These are phyloP conservation scores for Pardosa pseudoannulata DNA, from an alignment of 2,888 invertebrate genomes.

Conservation along the genomic window DNA sequence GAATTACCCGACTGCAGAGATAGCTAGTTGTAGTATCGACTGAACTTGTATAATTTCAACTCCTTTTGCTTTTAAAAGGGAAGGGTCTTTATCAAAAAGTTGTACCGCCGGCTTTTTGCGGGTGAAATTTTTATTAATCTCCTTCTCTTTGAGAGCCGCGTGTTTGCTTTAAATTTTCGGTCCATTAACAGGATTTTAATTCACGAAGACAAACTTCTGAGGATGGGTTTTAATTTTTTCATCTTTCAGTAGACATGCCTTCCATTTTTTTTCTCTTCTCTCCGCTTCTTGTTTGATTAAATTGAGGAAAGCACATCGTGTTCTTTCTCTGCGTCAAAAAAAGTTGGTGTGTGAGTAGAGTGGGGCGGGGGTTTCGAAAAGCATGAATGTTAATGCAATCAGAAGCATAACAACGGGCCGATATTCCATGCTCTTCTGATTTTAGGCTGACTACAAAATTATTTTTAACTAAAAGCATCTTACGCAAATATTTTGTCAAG, in stretches of 20 bases:
- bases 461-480: too few species aligned
- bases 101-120: slow-evolving; percentile 43
- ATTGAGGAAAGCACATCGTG: background rate
- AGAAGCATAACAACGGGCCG: too few species aligned
- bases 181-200: slow-evolving; percentile 72
- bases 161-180: slow-evolving; percentile 70
- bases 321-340: too few species aligned
- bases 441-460: too few species aligned
- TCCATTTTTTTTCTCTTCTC: background rate
- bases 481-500: too few species aligned
- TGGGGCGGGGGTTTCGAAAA: too few species aligned
- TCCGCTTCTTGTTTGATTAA: background rate
- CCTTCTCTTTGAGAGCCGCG: background rate
- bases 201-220: slow-evolving; percentile 35
- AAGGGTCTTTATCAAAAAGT: slow-evolving; percentile 44
- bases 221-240: background rate
- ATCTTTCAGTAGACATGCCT: background rate
- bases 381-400: too few species aligned
- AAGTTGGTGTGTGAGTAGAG: too few species aligned
- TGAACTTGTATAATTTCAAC: slow-evolving; percentile 61
- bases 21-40: slow-evolving; percentile 49
- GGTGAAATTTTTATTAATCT: slow-evolving; percentile 6
- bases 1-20: slow-evolving; percentile 45
- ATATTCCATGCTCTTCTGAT: too few species aligned
- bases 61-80: slow-evolving; percentile 14